These are phyloP conservation scores for Rattus rattus DNA, from an alignment of 2,113 vertebrate genomes.

Conservation along the genomic window DNA sequence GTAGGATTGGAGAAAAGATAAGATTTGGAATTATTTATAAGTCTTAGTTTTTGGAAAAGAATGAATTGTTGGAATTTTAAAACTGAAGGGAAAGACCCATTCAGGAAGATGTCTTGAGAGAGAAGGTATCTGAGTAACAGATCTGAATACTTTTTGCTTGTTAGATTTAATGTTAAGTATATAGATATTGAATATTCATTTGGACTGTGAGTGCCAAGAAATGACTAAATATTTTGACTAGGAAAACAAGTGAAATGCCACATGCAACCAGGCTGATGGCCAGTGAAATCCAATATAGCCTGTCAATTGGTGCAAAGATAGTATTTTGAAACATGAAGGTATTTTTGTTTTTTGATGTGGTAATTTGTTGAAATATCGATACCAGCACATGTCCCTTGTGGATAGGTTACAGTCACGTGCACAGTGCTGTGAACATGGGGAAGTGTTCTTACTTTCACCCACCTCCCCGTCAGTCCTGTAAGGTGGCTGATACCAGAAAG, in stretches of 20 bases:
- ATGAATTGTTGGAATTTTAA: background rate
- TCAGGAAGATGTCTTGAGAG: fast-evolving
- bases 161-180: background rate
- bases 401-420: fast-evolving
- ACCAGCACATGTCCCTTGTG: no score
- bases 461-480: background rate
- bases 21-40: no score
- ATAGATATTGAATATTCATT: background rate
- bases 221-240: background rate
- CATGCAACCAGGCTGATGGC: background rate
- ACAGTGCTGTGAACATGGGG: background rate
- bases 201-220: background rate
- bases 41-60: background rate
- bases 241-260: background rate
- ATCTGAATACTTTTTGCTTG: background rate
- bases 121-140: background rate
- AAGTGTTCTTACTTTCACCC: background rate
- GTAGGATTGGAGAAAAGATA: background rate
- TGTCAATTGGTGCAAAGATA: background rate
- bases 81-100: background rate
- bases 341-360: background rate
- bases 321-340: background rate
- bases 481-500: background rate
- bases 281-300: background rate
- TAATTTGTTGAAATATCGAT: background rate